phyloP scores from a whole-genome alignment of 2,888 invertebrate genomes.

The Linnaemya tessellans region DNA sequence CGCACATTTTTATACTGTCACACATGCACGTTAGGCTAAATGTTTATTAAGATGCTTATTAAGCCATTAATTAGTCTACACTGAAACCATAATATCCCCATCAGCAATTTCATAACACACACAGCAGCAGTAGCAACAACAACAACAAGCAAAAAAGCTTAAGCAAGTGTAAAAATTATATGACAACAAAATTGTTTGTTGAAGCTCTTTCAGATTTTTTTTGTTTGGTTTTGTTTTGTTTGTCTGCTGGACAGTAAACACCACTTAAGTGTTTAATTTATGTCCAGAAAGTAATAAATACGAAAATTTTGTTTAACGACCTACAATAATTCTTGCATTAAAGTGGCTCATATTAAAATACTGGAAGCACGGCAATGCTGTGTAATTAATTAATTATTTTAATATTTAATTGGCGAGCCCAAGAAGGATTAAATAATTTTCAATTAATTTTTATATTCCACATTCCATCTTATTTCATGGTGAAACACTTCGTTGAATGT shows the following conservation, averaged over 20 bases:
- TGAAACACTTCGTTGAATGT: too few relatives aligned
- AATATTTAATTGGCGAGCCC: too few relatives aligned
- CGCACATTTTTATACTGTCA: background rate
- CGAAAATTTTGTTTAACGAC: background rate
- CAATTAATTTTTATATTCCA: background rate
- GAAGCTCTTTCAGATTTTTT: background rate
- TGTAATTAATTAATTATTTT: background rate
- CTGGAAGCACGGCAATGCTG: background rate
- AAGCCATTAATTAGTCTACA: constrained; percentile 67
- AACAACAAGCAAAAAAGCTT: constrained; percentile 16
- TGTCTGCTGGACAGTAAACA: constrained; percentile 14
- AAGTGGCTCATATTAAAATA: background rate
- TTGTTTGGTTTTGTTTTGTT: background rate
- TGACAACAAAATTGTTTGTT: constrained; percentile 17
- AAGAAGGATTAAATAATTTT: too few relatives aligned
- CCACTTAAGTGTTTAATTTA: constrained; percentile 45
- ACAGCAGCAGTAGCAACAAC: background rate
- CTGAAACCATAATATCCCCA: constrained; percentile 45
- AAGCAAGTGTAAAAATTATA: constrained; percentile 41
- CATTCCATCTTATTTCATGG: too few relatives aligned
- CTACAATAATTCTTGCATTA: background rate
- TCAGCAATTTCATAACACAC: constrained; percentile 4
- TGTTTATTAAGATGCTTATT: constrained; percentile 59
- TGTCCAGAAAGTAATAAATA: constrained; percentile 4
- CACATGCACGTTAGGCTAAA: constrained; percentile 31